Evolutionary conservation across 1,140 invertebrate species (phyloP).

Genomic region (Cecropterus lyciades): DNA sequence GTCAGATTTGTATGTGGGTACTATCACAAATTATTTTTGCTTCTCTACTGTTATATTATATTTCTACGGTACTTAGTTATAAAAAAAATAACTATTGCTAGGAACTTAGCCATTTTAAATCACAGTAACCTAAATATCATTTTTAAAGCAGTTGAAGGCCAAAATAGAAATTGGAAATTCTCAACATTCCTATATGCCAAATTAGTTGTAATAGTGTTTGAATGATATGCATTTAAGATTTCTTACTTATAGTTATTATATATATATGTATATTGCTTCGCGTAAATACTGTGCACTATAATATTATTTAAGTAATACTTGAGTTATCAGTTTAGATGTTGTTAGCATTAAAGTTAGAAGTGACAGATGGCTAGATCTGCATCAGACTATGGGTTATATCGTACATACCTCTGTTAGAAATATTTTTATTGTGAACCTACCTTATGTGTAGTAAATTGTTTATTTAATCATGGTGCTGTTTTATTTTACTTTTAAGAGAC

Average conservation of each 20-base stretch:
- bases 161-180: conserved; percentile 55
- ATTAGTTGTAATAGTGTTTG: conserved; percentile 61
- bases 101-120: not conserved
- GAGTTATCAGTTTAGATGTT: conserved; percentile 29
- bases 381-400: conserved; percentile 68
- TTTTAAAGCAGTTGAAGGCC: conserved; percentile 42
- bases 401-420: conserved; percentile 79
- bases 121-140: conserved; percentile 6
- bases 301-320: conserved; percentile 30
- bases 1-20: conserved; percentile 2
- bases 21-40: conserved; percentile 8
- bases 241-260: conserved; percentile 50
- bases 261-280: conserved; percentile 38
- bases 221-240: conserved; percentile 68
- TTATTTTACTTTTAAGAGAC: conserved; percentile 43
- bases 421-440: conserved; percentile 83
- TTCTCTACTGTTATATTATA: conserved; percentile 8
- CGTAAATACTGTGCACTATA: conserved; percentile 39
- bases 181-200: conserved; percentile 78
- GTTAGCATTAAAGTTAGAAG: conserved; percentile 21
- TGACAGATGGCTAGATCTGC: conserved; percentile 65
- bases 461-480: conserved; percentile 77
- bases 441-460: conserved; percentile 84
- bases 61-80: not conserved
- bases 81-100: not conserved